These are phyloP conservation scores for Porites rus DNA, from an alignment of 92 coral and sea anemone genomes.

Conservation along the genomic window DNA sequence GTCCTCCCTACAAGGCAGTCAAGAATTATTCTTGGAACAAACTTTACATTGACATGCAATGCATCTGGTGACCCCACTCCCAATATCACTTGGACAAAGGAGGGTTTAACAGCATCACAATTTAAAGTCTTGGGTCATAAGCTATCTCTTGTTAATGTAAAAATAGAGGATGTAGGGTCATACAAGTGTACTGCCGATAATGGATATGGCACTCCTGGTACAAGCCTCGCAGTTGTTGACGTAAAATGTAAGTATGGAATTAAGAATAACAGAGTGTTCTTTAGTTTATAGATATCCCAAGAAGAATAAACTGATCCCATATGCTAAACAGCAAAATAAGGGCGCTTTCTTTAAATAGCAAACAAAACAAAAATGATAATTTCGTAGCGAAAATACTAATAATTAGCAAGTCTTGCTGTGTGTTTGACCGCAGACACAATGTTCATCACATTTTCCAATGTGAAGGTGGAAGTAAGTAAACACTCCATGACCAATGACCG, in stretches of 20 bases:
- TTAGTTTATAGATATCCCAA: no score
- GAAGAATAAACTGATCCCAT: no score
- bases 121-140: neutral
- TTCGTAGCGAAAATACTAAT: no score
- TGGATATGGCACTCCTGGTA: neutral
- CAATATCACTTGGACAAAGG: neutral
- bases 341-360: no score
- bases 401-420: no score
- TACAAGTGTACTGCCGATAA: neutral
- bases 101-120: neutral
- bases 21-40: neutral
- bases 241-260: neutral
- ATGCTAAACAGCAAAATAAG: no score
- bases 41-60: conserved; percentile 17
- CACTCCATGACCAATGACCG: no score
- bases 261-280: no score
- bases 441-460: no score
- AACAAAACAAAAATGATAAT: no score
- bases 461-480: no score
- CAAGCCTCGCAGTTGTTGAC: neutral
- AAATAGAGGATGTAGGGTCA: conserved; percentile 13
- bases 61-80: conserved; percentile 51
- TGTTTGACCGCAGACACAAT: no score
- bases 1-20: neutral
- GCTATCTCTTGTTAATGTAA: neutral